Base-by-base conservation (phyloP, 1,140 invertebrate species). In the Psilanteris sp. region DNA sequence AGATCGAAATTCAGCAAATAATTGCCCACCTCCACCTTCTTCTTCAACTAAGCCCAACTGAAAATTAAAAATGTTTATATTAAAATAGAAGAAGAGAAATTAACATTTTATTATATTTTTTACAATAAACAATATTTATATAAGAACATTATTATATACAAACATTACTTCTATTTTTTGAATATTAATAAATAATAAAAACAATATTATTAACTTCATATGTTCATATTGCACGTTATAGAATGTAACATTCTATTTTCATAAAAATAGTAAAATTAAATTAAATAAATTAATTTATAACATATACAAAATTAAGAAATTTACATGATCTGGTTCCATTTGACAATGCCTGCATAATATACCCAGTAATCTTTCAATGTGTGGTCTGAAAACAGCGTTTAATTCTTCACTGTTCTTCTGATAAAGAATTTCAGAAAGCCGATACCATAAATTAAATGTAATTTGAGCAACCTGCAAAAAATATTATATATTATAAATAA, bases 361-460 rank as follows among this genome's bases (percentile, higher is more conserved):
- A 36, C 92, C 92, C 10, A 99, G 94, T 9, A 98, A 86, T 76
- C 96, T 91, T 86, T 98, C 96, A 68, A 98, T 93, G 83, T 98
- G 96, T 0, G 96, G 96, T 79, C 93, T 93, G 83, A 98, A 99
- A 20, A 94, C 82, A 27, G 90, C 89, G 14, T 94, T 96, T 1
- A 97, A 81, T 0, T 91, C 90, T 64, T 96, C 92, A 66, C 92
- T 93, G 81, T 97, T 95, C 77, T 93, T 93, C 77, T 96, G 93
- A 85, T 98, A 99, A 0, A 99, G 86, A 77, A 95, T 93, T 89
- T 99, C 98, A 6, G 97, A 98, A 27, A 99, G 86, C 22, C 95
- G 91, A 87, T 98, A 98, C 98, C 98, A 99, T 41, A 99, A 90
- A 85, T 97, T 96, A 83, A 99, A 99, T 2, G 97, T 98, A 59